Base-by-base conservation (phyloP, 2,113 vertebrate genomes). In the Rostratula benghalensis region DNA sequence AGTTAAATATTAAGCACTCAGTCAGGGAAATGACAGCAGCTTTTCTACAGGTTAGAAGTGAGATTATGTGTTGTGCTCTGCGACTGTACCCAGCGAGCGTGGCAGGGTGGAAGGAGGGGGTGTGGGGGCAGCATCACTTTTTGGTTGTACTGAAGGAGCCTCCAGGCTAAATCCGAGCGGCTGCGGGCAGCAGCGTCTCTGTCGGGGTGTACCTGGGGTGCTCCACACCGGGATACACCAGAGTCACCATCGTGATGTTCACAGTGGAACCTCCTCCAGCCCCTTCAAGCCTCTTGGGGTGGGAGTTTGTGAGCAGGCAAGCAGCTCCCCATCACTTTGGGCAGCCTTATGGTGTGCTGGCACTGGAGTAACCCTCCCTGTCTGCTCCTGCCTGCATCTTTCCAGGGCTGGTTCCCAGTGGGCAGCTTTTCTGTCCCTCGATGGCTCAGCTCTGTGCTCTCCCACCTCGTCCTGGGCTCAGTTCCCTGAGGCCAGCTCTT, bases 1-100 rank as follows among this genome's bases (percentile, higher is more conserved):
- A 93, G 64, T 94, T 86, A 94, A 88, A 93, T 50, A 91, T 69
- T 85, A 90, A 89, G 87, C 68, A 25, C 39, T 59, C 39, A 12
- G 10, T 59, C 54, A 45, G 50, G 53, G 70, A 86, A 70, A 60
- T 41, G 27, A 68, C 71, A 78, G 70, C 70, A 94, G 75, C 41
- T 92, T 86, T 71, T 71, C 79, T 63, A 20, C 51, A 25, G 53
- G 46, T 33, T 37, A 43, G 46, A 68, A 65, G 48, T 24, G 35
- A 59, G 60, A 35, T 69, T 93, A 65, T 60, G 4, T 22, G 14
- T 25, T 70, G 21, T 22, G 51, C 33, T 59, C 48, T 87, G 51
- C 56, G 78, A 57, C 19, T n/a, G 5, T 6, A 45, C 10, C 14
- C 80, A 22, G 64, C 0, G 13, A 56, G 39, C 0, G 9, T 35